Conservation (phyloP, 1,140 invertebrate species). For the Diachasma alloeum region DNA sequence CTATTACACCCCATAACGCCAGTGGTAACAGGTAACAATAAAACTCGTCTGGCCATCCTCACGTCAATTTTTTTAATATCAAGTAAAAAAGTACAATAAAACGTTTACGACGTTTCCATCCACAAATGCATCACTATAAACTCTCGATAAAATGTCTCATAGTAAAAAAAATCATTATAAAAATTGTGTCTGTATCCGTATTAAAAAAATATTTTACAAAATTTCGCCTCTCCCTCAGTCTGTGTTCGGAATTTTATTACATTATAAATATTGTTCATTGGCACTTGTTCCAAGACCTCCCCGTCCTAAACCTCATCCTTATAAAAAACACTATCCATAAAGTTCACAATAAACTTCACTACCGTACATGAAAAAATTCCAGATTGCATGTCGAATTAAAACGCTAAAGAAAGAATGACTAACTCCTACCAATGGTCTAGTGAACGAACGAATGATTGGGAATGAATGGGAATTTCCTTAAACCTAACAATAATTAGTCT, state of each 20-base stretch:
- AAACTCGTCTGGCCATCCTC: no score
- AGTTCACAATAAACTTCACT: neutral
- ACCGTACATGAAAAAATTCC: neutral
- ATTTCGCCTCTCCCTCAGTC: neutral
- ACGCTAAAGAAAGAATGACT: neutral
- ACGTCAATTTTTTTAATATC: neutral
- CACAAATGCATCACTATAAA: neutral
- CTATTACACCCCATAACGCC: no score
- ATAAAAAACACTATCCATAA: neutral
- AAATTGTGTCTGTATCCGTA: neutral
- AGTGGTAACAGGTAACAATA: no score
- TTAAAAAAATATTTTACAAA: conserved; percentile 10
- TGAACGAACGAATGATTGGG: neutral
- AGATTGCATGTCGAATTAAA: neutral
- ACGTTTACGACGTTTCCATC: neutral
- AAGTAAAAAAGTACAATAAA: neutral
- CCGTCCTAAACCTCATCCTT: neutral
- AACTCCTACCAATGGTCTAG: neutral
- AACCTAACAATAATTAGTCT: conserved; percentile 66
- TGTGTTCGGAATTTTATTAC: neutral
- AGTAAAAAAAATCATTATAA: neutral
- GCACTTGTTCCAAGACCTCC: conserved; percentile 13
- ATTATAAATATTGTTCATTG: conserved; percentile 27
- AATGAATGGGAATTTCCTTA: neutral
- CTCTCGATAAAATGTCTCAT: neutral